A percentile compares a stretch with the other conserved stretches of the same genome.
Conservation (phyloP, 2,888 invertebrate species). For the Apocheima hispidaria region DNA sequence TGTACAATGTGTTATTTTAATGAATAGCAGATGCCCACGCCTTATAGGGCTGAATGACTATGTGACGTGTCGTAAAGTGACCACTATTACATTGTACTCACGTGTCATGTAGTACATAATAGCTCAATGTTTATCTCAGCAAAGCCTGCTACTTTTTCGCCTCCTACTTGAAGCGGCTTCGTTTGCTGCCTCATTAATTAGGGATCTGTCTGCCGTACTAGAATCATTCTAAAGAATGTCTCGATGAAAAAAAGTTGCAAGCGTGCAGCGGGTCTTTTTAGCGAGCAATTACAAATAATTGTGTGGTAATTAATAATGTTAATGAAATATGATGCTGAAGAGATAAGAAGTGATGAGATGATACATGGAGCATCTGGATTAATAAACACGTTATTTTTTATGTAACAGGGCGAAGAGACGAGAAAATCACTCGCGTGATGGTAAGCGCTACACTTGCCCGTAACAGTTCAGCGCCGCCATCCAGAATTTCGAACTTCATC, state of each 20-base stretch:
- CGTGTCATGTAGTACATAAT: too few species aligned
- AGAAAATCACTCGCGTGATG: too few species aligned
- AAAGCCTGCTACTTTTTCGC: slow-evolving; percentile 62
- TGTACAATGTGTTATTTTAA: too few species aligned
- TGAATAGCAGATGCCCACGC: too few species aligned
- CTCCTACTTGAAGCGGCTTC: slow-evolving; percentile 65
- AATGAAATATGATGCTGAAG: slow-evolving; percentile 8
- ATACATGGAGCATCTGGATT: not conserved
- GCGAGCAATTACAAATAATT: slow-evolving; percentile 26
- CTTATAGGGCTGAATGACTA: too few species aligned
- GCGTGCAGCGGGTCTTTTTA: slow-evolving; percentile 17
- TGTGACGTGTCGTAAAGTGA: too few species aligned
- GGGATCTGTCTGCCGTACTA: slow-evolving; percentile 59
- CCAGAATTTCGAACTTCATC: too few species aligned
- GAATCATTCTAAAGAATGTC: slow-evolving; percentile 13
- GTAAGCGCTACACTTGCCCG: too few species aligned
- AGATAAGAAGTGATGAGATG: not conserved
- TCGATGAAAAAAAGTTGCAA: slow-evolving; percentile 16
- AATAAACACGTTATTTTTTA: not conserved
- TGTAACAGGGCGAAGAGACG: too few species aligned
- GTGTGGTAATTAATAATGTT: slow-evolving; percentile 25
- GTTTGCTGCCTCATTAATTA: slow-evolving; percentile 76
- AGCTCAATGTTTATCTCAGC: not conserved
- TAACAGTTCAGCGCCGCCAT: too few species aligned
- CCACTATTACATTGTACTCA: too few species aligned